These are phyloP conservation scores for Micronisus gabar DNA, from an alignment of 2,113 vertebrate species.

Conservation along the genomic window DNA sequence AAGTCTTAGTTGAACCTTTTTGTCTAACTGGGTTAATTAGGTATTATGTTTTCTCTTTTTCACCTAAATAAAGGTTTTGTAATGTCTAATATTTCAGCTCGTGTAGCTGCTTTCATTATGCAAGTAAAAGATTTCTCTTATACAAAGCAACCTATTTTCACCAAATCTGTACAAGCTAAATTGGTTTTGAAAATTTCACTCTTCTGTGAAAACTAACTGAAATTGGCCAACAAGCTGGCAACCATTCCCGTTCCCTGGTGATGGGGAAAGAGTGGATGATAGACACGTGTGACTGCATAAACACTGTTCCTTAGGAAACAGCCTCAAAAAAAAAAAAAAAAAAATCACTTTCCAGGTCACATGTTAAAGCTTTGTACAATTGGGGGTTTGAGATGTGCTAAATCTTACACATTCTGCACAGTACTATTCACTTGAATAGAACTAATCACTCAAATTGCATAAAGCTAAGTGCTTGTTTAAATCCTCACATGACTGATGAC, in stretches of 20 bases:
- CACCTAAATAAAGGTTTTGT: background rate
- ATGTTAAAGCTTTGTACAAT: conserved; percentile 22
- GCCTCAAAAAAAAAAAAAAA: background rate
- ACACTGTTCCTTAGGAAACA: conserved; percentile 7
- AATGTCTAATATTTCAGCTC: background rate
- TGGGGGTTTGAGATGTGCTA: conserved; percentile 37
- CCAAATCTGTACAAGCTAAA: background rate
- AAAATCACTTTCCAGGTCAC: background rate
- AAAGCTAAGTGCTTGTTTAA: conserved; percentile 62
- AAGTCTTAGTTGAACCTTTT: background rate
- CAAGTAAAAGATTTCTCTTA: background rate
- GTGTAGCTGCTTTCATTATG: background rate
- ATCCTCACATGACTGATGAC: conserved; percentile 58
- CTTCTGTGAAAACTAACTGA: background rate
- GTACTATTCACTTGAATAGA: conserved; percentile 40
- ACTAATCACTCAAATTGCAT: conserved; percentile 51
- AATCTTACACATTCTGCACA: background rate
- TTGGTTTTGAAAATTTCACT: background rate
- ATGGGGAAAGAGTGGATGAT: background rate
- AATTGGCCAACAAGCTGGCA: background rate
- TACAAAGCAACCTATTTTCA: background rate
- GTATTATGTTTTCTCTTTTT: background rate
- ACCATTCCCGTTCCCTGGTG: background rate
- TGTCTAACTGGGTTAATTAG: background rate
- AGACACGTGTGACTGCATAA: background rate